phyloP scores from a whole-genome alignment of 2,113 vertebrate species.

The Anthoscopus minutus region DNA sequence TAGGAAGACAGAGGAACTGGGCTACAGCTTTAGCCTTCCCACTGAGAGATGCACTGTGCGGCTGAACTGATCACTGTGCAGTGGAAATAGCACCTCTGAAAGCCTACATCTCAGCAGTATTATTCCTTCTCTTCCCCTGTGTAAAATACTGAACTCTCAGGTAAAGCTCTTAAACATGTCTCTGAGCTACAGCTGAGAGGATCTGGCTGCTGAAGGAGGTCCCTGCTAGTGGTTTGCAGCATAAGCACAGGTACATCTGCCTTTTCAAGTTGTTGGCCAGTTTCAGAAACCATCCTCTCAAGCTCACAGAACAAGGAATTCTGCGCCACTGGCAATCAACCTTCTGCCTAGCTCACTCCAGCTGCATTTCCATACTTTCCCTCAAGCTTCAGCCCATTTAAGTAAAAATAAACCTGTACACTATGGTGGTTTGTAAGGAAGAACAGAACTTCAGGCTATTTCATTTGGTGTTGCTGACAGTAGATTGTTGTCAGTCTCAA shows the following conservation, averaged over 20 bases:
- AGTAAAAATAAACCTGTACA: neutral
- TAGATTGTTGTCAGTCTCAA: neutral
- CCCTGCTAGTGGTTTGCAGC: neutral
- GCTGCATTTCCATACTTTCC: neutral
- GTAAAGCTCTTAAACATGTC: neutral
- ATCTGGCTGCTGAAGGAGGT: neutral
- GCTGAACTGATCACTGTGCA: neutral
- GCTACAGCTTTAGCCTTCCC: neutral
- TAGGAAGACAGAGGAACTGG: accelerated
- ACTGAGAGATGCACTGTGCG: neutral
- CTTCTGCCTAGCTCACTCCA: neutral
- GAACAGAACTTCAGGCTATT: neutral
- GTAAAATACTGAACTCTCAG: neutral
- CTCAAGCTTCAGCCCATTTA: neutral
- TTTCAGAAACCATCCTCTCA: neutral
- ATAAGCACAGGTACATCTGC: neutral
- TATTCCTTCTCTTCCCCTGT: neutral
- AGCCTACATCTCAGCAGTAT: neutral
- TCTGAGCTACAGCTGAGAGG: neutral
- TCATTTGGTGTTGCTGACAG: neutral
- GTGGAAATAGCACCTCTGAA: neutral
- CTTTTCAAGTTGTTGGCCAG: neutral
- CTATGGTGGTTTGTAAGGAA: neutral
- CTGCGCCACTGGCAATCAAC: neutral
- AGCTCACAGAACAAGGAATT: neutral